phyloP scores from a whole-genome alignment of 2,797 vertebrate species.

The Trachurus trachurus region DNA sequence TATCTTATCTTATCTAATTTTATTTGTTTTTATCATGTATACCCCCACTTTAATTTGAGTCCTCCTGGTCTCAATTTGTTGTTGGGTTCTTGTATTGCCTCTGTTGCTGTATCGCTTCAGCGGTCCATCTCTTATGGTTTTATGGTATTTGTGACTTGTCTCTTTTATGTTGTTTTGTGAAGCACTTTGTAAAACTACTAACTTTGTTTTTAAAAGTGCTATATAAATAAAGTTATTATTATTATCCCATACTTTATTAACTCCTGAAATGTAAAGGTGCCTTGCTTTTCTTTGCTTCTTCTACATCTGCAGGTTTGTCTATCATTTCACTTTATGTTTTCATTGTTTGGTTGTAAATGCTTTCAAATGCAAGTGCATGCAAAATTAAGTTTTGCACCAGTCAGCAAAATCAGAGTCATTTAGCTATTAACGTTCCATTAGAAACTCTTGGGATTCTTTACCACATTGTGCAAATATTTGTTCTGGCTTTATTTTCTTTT shows the following conservation, averaged over 20 bases:
- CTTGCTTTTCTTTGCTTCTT: slow-evolving; percentile 37
- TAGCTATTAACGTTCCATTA: not conserved
- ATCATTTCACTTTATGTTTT: not conserved
- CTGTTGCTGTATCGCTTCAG: no score
- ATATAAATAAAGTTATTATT: no score
- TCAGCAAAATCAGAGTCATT: not conserved
- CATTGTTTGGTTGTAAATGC: not conserved
- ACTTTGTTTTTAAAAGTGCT: no score
- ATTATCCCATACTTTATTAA: slow-evolving; percentile 69
- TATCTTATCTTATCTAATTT: no score
- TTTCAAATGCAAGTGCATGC: not conserved
- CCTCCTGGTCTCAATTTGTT: no score
- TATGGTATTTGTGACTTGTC: no score
- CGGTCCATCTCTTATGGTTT: no score
- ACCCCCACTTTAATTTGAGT: no score
- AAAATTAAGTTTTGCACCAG: slow-evolving; percentile 1
- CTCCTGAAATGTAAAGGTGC: slow-evolving; percentile 53
- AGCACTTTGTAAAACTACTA: no score
- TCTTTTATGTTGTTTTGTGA: no score
- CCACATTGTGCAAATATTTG: not conserved
- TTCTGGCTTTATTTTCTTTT: not conserved
- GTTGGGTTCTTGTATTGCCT: no score
- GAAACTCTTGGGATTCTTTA: not conserved
- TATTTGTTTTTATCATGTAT: no score
- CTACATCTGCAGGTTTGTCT: not conserved